Percentiles rank a stretch among this genome's conserved stretches.
Evolutionary conservation across 1,140 invertebrate genomes (phyloP).

Genomic region (Pseudomyrmex pallidus): DNA sequence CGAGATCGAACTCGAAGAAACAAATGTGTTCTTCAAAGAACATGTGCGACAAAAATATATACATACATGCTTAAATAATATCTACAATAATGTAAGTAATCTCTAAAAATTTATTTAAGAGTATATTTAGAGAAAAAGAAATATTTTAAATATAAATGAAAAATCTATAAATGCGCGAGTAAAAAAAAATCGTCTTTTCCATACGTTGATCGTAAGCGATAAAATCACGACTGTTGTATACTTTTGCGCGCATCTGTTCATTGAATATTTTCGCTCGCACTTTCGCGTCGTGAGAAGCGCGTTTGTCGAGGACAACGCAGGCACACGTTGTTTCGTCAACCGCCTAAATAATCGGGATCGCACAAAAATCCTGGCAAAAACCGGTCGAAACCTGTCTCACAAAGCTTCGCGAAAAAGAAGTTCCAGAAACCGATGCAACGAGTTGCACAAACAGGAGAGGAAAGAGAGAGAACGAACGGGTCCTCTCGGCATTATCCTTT

Average conservation of each 20-base stretch:
- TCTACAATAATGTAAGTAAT: not conserved
- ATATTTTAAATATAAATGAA: not conserved
- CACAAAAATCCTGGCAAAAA: constrained; percentile 58
- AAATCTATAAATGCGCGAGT: not conserved
- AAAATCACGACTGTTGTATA: not conserved
- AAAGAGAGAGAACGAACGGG: constrained; percentile 7
- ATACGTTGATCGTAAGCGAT: too few species aligned
- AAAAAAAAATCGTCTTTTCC: too few species aligned
- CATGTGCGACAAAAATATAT: too few species aligned
- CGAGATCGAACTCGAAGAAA: not conserved
- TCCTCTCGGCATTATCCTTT: constrained; percentile 34
- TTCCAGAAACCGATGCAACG: constrained; percentile 37
- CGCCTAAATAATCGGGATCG: constrained; percentile 41
- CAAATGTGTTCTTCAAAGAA: too few species aligned
- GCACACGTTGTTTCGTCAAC: constrained; percentile 25
- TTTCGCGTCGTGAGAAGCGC: constrained; percentile 43
- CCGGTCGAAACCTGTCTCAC: constrained; percentile 61
- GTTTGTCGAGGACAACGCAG: constrained; percentile 2
- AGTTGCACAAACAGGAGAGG: constrained; percentile 4
- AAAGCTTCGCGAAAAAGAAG: constrained; percentile 53
- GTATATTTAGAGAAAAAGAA: not conserved
- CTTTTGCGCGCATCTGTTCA: not conserved
- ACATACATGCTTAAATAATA: not conserved
- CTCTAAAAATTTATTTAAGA: not conserved
- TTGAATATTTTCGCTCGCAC: not conserved